These are phyloP conservation scores for Cloeon dipterum DNA, from an alignment of 2,888 invertebrate species.

Conservation along the genomic window DNA sequence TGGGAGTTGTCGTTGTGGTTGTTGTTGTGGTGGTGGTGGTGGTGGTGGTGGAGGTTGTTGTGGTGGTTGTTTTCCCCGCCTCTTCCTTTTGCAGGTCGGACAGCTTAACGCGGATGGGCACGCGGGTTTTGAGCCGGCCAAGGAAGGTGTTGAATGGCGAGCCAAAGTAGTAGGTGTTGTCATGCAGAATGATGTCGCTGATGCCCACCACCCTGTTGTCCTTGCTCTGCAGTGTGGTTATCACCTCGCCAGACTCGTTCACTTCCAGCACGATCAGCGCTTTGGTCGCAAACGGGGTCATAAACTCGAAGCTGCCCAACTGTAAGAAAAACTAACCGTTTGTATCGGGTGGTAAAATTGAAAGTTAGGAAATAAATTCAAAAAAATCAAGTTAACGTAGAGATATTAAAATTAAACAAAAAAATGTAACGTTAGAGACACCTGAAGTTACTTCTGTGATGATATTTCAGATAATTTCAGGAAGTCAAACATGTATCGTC, in stretches of 20 bases:
- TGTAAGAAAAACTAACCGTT: conserved; percentile 22
- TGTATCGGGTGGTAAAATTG: no score
- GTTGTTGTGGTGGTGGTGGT: conserved; percentile 10
- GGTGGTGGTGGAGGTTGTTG: conserved; percentile 12
- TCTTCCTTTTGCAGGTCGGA: conserved; percentile 10
- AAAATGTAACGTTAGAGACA: no score
- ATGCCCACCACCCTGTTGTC: conserved; percentile 28
- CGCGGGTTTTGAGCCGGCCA: conserved; percentile 23
- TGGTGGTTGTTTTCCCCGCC: conserved; percentile 8
- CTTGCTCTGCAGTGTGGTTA: conserved; percentile 38
- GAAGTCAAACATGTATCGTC: no score
- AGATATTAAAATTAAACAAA: no score
- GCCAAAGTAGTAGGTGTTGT: conserved; percentile 22
- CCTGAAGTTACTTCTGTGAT: no score
- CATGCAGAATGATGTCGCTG: conserved; percentile 36
- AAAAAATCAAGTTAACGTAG: no score
- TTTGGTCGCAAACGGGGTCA: conserved; percentile 18
- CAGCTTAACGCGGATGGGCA: conserved; percentile 10
- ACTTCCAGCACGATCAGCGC: conserved; percentile 36
- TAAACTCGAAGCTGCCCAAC: conserved; percentile 38
- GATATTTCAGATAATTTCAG: no score
- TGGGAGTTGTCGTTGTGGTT: conserved; percentile 7
- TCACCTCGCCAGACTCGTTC: conserved; percentile 45
- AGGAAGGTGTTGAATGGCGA: conserved; percentile 42
- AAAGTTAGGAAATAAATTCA: no score